Conservation (phyloP, 2,113 vertebrate genomes). For the Salvator merianae region DNA sequence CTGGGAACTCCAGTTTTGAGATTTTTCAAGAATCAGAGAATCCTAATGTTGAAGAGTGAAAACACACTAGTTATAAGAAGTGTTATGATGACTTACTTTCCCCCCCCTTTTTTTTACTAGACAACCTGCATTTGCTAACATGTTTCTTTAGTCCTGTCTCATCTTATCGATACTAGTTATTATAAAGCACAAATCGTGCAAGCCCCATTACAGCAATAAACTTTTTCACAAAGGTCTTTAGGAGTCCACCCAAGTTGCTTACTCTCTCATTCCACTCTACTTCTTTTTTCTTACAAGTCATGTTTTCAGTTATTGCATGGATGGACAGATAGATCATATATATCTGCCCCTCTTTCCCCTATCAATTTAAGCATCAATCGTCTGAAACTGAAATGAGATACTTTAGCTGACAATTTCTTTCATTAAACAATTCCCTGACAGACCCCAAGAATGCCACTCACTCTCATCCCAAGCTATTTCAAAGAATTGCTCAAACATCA, state of each 20-base stretch:
- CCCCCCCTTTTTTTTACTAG: not conserved
- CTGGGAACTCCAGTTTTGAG: constrained; percentile 93
- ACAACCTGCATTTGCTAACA: not conserved
- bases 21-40: constrained; percentile 89
- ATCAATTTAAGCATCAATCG: not conserved
- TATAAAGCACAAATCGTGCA: not conserved
- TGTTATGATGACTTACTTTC: not conserved
- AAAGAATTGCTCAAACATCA: not conserved
- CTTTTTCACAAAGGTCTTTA: not conserved
- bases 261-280: not conserved
- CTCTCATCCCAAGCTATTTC: not conserved
- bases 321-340: not conserved
- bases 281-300: not conserved
- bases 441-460: not conserved
- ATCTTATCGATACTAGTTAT: not conserved
- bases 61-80: constrained; percentile 43
- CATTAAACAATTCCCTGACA: not conserved
- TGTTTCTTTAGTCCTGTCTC: not conserved
- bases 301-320: no score
- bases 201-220: not conserved
- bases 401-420: no score
- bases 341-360: not conserved
- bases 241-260: not conserved
- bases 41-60: constrained; percentile 80
- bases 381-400: no score